Base-by-base conservation (phyloP, 2,113 vertebrate species). In the Mystacornis crossleyi region DNA sequence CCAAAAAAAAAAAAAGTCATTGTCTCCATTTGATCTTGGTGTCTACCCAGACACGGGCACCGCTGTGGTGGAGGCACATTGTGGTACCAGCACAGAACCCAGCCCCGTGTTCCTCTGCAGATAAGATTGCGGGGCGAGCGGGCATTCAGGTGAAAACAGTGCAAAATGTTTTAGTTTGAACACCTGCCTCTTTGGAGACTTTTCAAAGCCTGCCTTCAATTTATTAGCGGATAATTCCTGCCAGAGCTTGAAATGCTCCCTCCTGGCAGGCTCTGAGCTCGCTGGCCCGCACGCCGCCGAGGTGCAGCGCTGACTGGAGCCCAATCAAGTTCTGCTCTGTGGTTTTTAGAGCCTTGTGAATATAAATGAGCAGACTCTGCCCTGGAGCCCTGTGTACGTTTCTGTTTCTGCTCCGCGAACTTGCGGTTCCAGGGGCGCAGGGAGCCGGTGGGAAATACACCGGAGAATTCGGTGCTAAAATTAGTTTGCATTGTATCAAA, bases 121-220 rank as follows among this genome's bases (percentile, higher is more conserved):
- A 29, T 14, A n/a, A 80, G 42, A 45, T 43, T 51, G 54, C 38
- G 74, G 82, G 62, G 36, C 26, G 77, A 77, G 43, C 73, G 90
- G 36, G 14, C 58, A 12, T 31, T 53, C 81, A 58, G 90, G 79
- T 95, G 58, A 70, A 69, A 93, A 84, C 4, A 40, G 24, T 29
- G 65, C 64, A 72, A 72, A 92, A 81, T 12, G 66, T 38, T 91
- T 79, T 12, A 57, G 38, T 66, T 60, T 48, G 71, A 95, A 90
- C 96, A 95, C 94, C 95, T 97, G 92, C 81, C 90, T 87, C 62
- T 64, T 60, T 64, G 96, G 94, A 94, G 72, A 0, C 42, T 67
- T 95, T 90, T 90, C 95, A 95, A 91, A 91, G 42, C 61, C 66
- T 86, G 65, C 71, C 94, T 91, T 72, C 91, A 61, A 81, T 95